phyloP scores from a whole-genome alignment of 2,113 vertebrate genomes.

The Mellivora capensis region DNA sequence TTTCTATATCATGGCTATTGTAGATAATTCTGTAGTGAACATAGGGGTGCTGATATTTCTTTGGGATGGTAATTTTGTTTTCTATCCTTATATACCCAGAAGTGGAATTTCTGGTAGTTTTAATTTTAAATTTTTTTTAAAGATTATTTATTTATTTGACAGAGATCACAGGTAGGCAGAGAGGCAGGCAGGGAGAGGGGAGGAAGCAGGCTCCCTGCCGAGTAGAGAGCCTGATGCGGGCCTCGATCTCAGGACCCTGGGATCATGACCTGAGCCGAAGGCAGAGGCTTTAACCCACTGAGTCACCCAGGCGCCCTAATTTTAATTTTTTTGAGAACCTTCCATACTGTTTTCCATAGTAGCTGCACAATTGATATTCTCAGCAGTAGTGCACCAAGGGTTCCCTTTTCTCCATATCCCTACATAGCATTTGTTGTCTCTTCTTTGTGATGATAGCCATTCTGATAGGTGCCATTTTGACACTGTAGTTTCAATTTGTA shows the following conservation, averaged over 20 bases:
- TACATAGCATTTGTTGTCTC: not conserved
- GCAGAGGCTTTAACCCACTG: too few species aligned
- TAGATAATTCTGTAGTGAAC: not conserved
- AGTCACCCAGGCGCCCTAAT: too few species aligned
- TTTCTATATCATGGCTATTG: not conserved
- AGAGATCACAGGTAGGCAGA: too few species aligned
- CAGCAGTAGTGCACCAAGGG: not conserved
- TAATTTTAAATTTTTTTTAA: not conserved
- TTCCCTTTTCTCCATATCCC: not conserved
- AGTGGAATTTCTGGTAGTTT: not conserved
- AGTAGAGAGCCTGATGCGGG: too few species aligned
- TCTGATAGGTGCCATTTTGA: not conserved
- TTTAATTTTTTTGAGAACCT: not conserved
- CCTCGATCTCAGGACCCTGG: too few species aligned
- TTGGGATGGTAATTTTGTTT: not conserved
- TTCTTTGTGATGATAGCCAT: not conserved
- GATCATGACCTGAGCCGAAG: too few species aligned
- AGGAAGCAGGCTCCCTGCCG: too few species aligned
- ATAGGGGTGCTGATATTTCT: not conserved
- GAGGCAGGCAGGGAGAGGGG: too few species aligned
- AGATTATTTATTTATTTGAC: too few species aligned
- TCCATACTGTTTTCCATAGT: not conserved
- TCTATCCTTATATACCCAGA: not conserved
- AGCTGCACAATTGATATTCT: not conserved
- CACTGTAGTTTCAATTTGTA: not conserved